Evolutionary conservation across 92 coral and sea anemone genomes (phyloP), one percentile per base, ranked within the genome.

Genomic region (Pocillopora grandis): DNA sequence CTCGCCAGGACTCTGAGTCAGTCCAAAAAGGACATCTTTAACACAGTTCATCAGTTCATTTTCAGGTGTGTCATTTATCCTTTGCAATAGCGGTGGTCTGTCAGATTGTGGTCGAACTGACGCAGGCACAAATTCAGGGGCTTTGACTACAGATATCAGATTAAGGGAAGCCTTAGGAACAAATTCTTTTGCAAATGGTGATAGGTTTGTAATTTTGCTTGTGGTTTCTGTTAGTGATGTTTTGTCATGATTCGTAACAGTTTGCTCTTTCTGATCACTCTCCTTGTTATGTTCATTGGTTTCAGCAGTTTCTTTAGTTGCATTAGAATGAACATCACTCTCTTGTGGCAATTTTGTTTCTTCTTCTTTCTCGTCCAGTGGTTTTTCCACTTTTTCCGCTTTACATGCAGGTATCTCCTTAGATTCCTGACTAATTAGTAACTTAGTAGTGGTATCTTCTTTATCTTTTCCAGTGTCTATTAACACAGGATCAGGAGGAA

Each of bases 1-100:
- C 76, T 88, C 91, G 12, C 91, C 94, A 16, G 94, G 94, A 75
- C 87, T 91, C 70, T 85, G 79, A 0, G 85, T 88, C 58, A 88
- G 78, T 19, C 87, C 80, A 71, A 84, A 90, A 77, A 91, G 62
- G 17, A 83, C 84, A 66, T 91, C 94, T 73, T 84, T 88, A 2
- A 91, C 94, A 72, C 76, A 91, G 83, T 84, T 67, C 76, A 87
- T 84, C 11, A 88, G 82, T 73, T 91, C 80, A 66, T 70, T 83
- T 57, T 91, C 89, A 18, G 91, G 81, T 12, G 17, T 82, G 62
- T 64, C 55, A 21, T 70, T 87, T 67, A 5, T 66, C 49, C 52
- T 61, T 16, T 56, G 80, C 27, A 83, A 80, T 17, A 83, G 72
- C 2, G 55, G 42, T 42, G 92, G 81, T 71, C 81, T n/a, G 10